Conservation (phyloP, 2,888 invertebrate genomes). For the Apamea epomidion region DNA sequence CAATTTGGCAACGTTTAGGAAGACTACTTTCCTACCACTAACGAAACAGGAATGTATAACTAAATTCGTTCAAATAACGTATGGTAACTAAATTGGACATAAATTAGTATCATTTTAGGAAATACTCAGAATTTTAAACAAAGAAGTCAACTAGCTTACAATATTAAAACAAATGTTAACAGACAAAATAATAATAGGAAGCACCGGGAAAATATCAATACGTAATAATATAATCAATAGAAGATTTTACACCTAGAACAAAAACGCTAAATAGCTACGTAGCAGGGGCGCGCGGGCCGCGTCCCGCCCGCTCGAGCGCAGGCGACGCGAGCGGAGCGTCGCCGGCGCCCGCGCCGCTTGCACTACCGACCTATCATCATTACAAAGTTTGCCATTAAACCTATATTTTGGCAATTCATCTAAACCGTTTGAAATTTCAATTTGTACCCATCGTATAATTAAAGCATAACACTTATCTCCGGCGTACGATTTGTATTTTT, state of each 20-base stretch:
- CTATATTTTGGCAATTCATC: constrained; percentile 70
- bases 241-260: constrained; percentile 79
- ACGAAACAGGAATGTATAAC: constrained; percentile 89
- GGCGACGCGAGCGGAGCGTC: constrained; percentile 23
- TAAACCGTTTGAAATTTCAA: constrained; percentile 63
- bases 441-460: constrained; percentile 70
- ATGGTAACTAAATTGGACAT: constrained; percentile 88
- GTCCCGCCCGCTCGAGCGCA: constrained; percentile 13
- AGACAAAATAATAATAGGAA: constrained; percentile 89
- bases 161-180: constrained; percentile 86
- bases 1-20: constrained; percentile 90
- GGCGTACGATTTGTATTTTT: constrained; percentile 64
- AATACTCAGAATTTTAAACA: constrained; percentile 81
- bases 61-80: constrained; percentile 89
- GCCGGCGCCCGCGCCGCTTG: constrained; percentile 42
- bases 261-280: constrained; percentile 71
- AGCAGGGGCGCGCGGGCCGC: constrained; percentile 34
- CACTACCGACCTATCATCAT: constrained; percentile 59
- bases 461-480: constrained; percentile 63
- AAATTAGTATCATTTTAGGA: constrained; percentile 75
- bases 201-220: constrained; percentile 86
- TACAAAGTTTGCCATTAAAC: constrained; percentile 65
- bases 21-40: constrained; percentile 90
- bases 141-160: constrained; percentile 84
- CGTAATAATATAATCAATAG: constrained; percentile 77